Conservation (phyloP, 2,888 invertebrate genomes). For the Notodonta ziczac region DNA sequence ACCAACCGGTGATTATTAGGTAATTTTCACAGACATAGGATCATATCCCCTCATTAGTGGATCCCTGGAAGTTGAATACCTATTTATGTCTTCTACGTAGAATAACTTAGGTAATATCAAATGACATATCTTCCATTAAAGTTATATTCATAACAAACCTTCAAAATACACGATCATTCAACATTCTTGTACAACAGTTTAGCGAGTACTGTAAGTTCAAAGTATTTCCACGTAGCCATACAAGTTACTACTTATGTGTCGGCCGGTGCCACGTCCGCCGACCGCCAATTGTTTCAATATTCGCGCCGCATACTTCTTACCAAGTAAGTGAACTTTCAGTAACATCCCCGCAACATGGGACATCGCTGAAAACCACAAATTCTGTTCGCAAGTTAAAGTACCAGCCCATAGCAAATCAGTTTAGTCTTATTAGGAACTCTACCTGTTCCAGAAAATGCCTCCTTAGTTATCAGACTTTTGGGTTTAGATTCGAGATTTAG, state of each 20-base stretch:
- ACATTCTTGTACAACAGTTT: slow-evolving; percentile 12
- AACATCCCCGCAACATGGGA: slow-evolving; percentile 32
- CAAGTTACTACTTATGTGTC: slow-evolving; percentile 23
- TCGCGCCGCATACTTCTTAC: slow-evolving; percentile 57
- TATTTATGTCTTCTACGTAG: too few relatives aligned
- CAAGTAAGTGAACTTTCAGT: slow-evolving; percentile 47
- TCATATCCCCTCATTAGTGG: too few relatives aligned
- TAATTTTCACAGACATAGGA: too few relatives aligned
- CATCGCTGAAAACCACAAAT: slow-evolving; percentile 27
- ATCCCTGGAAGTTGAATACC: too few relatives aligned
- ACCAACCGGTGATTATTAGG: too few relatives aligned
- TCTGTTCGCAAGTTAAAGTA: slow-evolving; percentile 12
- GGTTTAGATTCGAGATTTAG: too few relatives aligned
- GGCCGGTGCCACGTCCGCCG: slow-evolving; percentile 32
- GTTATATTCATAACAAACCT: too few relatives aligned
- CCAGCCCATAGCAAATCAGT: background rate
- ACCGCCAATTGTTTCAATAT: slow-evolving; percentile 57
- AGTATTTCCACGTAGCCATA: background rate
- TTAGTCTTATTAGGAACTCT: background rate
- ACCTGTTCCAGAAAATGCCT: too few relatives aligned
- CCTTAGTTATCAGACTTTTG: too few relatives aligned
- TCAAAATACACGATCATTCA: background rate
- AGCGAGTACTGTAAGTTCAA: slow-evolving; percentile 4
- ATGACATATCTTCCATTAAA: too few relatives aligned
- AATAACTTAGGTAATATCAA: too few relatives aligned